Base-by-base conservation (phyloP, 2,113 vertebrate genomes). In the Stegostoma tigrinum region DNA sequence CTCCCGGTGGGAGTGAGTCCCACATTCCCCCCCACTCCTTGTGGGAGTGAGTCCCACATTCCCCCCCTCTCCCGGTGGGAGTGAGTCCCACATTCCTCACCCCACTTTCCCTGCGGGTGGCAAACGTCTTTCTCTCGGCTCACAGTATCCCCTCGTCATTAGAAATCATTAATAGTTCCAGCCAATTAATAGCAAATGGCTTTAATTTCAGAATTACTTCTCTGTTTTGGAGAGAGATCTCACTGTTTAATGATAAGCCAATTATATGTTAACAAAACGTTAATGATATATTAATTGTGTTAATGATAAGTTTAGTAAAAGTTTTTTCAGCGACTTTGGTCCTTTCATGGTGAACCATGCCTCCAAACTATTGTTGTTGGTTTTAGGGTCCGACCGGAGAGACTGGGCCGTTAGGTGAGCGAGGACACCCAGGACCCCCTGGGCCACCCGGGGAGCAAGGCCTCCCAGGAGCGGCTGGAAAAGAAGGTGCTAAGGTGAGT, bases 371-470 rank as follows among this genome's bases (percentile, higher is more conserved):
- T 64, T 64, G 21, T 38, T 89, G 23, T 34, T 38, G 19, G 7
- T 94, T 38, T 42, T 68, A 94, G 93, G 93, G 93, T 27, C 24
- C 93, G 0, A 94, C 93, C 1, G 99, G 99, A 1, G 99, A 99
- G 95, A 98, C 97, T 0, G 99, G 99, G 0, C 98, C 98, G 3
- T 97, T 98, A 61, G 99, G 99, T 14, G 98, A 99, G 42, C 97
- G 98, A 97, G 98, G 99, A 0, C 98, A 99, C 70, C 99, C 99
- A 3, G 99, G 99, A 0, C 96, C 99, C 15, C 98, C 98, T 0
- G 99, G 99, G 52, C 98, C 99, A 42, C 98, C 99, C 0, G 99
- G 99, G 66, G 99, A 99, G 68, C 98, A 98, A 61, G 99, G 99
- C 38, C 97, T 99, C 85, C 98, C 99, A 0, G 99, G 99, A 93